These are phyloP conservation scores for Drosophila recens DNA, from an alignment of 2,888 invertebrate genomes.

Conservation along the genomic window DNA sequence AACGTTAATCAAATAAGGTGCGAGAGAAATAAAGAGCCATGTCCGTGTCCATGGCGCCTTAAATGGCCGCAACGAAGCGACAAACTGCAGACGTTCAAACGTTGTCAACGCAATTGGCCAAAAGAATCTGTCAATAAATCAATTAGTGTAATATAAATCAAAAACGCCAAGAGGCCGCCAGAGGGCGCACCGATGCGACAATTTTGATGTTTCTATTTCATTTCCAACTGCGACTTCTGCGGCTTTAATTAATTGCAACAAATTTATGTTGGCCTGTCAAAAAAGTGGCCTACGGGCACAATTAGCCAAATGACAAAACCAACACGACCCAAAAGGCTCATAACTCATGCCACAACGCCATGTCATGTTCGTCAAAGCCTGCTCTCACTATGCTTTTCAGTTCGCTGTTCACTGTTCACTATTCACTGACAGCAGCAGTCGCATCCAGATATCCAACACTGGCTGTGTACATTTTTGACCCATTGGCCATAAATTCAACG, in stretches of 20 bases:
- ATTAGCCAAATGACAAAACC: slow-evolving; percentile 77
- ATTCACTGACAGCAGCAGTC: slow-evolving; percentile 28
- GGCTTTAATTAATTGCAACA: slow-evolving; percentile 76
- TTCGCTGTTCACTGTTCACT: slow-evolving; percentile 17
- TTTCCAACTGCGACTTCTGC: slow-evolving; percentile 40
- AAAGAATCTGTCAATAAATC: slow-evolving; percentile 76
- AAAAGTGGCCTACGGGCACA: slow-evolving; percentile 73
- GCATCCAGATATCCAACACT: slow-evolving; percentile 3
- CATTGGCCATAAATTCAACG: slow-evolving; percentile 41
- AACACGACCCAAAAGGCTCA: slow-evolving; percentile 57
- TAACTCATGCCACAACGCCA: slow-evolving; percentile 60
- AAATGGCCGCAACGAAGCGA: slow-evolving; percentile 66
- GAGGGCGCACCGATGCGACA: slow-evolving; percentile 41
- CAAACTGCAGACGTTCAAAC: slow-evolving; percentile 56
- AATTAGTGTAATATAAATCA: slow-evolving; percentile 77
- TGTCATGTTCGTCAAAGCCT: slow-evolving; percentile 43
- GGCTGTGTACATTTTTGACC: slow-evolving; percentile 31
- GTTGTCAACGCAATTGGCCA: slow-evolving; percentile 59
- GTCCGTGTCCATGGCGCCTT: slow-evolving; percentile 55
- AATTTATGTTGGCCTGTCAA: slow-evolving; percentile 69
- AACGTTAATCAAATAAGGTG: slow-evolving; percentile 78
- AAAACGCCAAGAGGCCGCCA: slow-evolving; percentile 33
- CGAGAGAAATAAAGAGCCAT: slow-evolving; percentile 55
- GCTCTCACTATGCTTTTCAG: slow-evolving; percentile 31
- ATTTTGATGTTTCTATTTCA: slow-evolving; percentile 65